These are phyloP conservation scores for Hemiscyllium ocellatum DNA, from an alignment of 2,113 vertebrate species.

Conservation along the genomic window DNA sequence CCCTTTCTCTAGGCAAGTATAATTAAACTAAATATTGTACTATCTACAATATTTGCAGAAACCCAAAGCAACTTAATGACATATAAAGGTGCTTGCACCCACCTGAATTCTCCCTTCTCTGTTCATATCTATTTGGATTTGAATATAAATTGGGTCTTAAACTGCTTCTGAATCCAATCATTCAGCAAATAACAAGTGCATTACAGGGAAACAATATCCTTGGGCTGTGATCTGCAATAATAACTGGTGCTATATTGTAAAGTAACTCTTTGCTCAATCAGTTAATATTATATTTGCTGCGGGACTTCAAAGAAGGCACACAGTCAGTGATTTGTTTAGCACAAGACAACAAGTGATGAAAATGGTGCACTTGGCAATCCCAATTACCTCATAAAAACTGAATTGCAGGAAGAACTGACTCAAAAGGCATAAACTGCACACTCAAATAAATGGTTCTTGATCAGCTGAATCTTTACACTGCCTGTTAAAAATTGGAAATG, in stretches of 20 bases:
- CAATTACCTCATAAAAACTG: constrained; percentile 19
- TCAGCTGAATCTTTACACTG: not conserved
- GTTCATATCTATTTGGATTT: not conserved
- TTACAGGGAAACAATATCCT: not conserved
- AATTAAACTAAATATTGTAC: not conserved
- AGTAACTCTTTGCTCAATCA: constrained; percentile 19
- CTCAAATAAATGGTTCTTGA: not conserved
- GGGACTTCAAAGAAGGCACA: not conserved
- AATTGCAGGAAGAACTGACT: not conserved
- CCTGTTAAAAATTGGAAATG: not conserved
- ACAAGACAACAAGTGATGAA: constrained; percentile 23
- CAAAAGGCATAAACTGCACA: not conserved
- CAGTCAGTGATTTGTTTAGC: constrained; percentile 20
- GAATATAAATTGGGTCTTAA: constrained; percentile 16
- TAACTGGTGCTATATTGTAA: not conserved
- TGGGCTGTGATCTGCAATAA: constrained; percentile 23
- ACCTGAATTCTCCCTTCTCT: not conserved
- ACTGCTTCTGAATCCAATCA: constrained; percentile 15
- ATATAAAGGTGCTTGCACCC: not conserved
- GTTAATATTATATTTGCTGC: constrained; percentile 1
- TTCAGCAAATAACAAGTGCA: not conserved
- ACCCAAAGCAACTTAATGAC: not conserved
- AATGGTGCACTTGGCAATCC: constrained; percentile 25
- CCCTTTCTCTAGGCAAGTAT: not conserved
- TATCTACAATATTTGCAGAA: not conserved